Evolutionary conservation across 2,797 vertebrate genomes (phyloP), one percentile per base, ranked within the genome.

Genomic region (Ciconia nigra): DNA sequence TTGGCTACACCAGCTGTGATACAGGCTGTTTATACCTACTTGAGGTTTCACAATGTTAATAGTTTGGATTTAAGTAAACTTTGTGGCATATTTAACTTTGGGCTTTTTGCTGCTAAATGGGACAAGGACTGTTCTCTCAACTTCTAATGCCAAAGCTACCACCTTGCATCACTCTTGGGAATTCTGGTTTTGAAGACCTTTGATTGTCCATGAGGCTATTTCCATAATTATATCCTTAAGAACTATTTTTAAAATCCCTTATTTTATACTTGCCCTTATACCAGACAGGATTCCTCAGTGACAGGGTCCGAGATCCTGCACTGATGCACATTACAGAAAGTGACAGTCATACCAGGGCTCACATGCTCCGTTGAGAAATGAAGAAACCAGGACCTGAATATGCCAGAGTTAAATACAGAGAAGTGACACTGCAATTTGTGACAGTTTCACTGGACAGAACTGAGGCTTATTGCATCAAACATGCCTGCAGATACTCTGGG

Each of bases 21-120:
- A 51, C 31, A 78, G 84, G 62, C 87, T 86, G 28, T 76, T 92
- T 88, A 39, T 5, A 79, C 35, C 82, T 79, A 35, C 81, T 67
- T 55, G 46, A 87, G 29, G 49, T 78, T 92, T 89, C 80, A 42
- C 4, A 24, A 76, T 44, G 76, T 25, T 89, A 69, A 47, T 16
- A 87, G 78, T 62, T 74, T 24, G 44, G 67, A 91, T 61, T 90
- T 65, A 91, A 93, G 79, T 92, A 72, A 95, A 97, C 90, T 93
- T 87, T 4, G 39, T 86, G 82, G 76, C 79, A 71, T 55, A 59
- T 29, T 96, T 96, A 89, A 85, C 88, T 95, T 90, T 0, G 1
- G 55, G 21, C 42, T 82, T 89, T 91, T 63, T 83, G 51, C 67
- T 73, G 77, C 51, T 73, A 96, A 90, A 35, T 63, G 47, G 46